Percentiles rank a stretch among this genome's conserved stretches.
These are phyloP conservation scores for Standfussiana lucernea DNA, from an alignment of 2,888 invertebrate species.

Conservation along the genomic window DNA sequence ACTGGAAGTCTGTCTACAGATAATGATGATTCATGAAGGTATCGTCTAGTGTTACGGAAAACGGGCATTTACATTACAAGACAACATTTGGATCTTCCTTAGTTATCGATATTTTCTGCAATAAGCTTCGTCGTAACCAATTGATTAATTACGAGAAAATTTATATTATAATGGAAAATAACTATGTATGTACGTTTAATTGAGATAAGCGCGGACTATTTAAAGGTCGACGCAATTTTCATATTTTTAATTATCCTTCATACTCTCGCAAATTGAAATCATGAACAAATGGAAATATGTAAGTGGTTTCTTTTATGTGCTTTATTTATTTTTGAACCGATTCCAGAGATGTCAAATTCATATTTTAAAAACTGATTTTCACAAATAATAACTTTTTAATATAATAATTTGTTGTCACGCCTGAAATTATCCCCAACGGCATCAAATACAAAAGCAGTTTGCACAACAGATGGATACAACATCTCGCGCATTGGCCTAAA, in stretches of 20 bases:
- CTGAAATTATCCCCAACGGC: background rate
- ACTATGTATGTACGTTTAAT: background rate
- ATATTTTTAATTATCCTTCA: background rate
- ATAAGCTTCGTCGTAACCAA: constrained; percentile 31
- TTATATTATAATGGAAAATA: background rate
- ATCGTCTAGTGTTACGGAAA: too few relatives aligned
- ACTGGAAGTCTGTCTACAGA: too few relatives aligned
- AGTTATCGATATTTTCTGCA: background rate
- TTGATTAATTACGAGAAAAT: constrained; percentile 28
- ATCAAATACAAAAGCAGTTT: too few relatives aligned
- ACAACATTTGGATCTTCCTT: background rate
- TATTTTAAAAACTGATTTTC: too few relatives aligned
- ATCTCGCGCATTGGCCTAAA: too few relatives aligned
- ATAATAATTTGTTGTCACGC: background rate
- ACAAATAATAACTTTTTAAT: too few relatives aligned
- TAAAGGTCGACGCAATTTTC: background rate
- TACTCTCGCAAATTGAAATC: constrained; percentile 5
- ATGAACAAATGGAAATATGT: constrained; percentile 16
- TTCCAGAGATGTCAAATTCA: background rate
- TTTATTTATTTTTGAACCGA: background rate
- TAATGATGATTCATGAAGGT: too few relatives aligned
- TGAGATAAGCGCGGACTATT: constrained; percentile 18
- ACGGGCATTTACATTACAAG: too few relatives aligned
- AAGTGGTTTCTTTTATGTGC: background rate
- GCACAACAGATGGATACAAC: too few relatives aligned